These are phyloP conservation scores for Orientallactaga bullata DNA, from an alignment of 2,113 vertebrate species.

Conservation along the genomic window DNA sequence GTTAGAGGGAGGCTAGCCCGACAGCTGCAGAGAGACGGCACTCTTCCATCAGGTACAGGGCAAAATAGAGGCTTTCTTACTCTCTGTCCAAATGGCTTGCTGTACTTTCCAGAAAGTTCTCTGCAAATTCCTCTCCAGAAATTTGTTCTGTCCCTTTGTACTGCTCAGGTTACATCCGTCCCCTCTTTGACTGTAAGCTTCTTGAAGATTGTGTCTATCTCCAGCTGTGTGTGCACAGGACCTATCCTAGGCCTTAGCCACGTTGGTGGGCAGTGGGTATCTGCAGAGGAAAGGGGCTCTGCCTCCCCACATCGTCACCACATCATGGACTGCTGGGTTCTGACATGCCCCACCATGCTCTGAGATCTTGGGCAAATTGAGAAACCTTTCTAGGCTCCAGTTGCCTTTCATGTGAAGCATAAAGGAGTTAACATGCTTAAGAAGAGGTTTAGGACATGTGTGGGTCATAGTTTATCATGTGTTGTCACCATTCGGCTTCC, in stretches of 20 bases:
- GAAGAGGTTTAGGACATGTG: background rate
- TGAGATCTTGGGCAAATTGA: background rate
- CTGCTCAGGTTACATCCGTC: background rate
- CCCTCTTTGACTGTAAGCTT: background rate
- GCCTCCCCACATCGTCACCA: too few species aligned
- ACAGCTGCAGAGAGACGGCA: background rate
- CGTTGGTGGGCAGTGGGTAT: background rate
- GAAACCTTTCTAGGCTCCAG: background rate
- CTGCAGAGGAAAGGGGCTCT: background rate
- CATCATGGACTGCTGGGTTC: background rate
- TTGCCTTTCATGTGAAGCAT: background rate
- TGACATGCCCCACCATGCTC: background rate
- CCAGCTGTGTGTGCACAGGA: background rate
- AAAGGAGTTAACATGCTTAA: background rate
- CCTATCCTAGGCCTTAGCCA: background rate
- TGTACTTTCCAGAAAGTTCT: conserved; percentile 5
- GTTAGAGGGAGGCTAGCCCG: background rate
- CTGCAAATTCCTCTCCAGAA: background rate
- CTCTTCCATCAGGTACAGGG: background rate
- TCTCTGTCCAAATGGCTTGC: background rate
- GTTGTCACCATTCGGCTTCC: background rate
- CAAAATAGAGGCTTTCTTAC: conserved; percentile 19
- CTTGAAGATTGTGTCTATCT: background rate
- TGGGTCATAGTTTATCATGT: background rate
- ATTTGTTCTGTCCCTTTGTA: background rate